Evolutionary conservation across 2,797 vertebrate species (phyloP), one percentile per base, ranked within the genome.

Genomic region (Leucoraja ocellata): DNA sequence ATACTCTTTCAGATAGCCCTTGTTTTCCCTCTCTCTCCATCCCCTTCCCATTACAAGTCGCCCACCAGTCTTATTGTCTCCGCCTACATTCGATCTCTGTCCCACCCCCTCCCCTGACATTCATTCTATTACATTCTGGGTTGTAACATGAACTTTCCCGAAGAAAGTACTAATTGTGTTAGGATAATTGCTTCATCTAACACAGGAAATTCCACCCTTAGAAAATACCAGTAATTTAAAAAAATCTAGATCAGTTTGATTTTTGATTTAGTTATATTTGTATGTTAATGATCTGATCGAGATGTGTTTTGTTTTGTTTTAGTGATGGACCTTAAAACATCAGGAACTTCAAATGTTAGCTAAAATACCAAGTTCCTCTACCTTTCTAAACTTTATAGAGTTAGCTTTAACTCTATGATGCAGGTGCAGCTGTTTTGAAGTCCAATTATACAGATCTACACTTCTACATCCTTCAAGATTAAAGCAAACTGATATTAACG

Each of bases 251-350:
- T 61, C 1, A 0, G 54, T 61, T 84, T 84, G 14, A 58, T 13
- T 61, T 84, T 84, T 61, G 25, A 84, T 84, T 84, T 61, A 84
- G 14, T 86, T 11, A 13, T n/a, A 25, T 7, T 32, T 18, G 9
- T 88, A 8, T 23, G 10, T 92, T 92, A 71, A n/a, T 54, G 73
- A 58, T 28, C 25, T 76, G 23, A 14, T 68, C n/a, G 10, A 58
- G 39, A 54, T 54, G 6, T 54, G 6, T 92, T 92, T 91, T 76
- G 46, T 54, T 13, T 54, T 54, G 11, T 76, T 92, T 92, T 76
- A 92, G 90, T 8, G 90, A 92, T 76, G 73, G 68, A 23, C 90
- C 90, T 92, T 92, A 92, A 74, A 92, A 74, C 90, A 92, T 14
- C 23, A 92, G 25, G 73, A 58, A 46, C 39, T 76, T 92, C 71